A percentile compares a stretch with the other conserved stretches of the same genome.
Evolutionary conservation across 2,888 invertebrate species (phyloP).

Genomic region (Coremacera marginata): DNA sequence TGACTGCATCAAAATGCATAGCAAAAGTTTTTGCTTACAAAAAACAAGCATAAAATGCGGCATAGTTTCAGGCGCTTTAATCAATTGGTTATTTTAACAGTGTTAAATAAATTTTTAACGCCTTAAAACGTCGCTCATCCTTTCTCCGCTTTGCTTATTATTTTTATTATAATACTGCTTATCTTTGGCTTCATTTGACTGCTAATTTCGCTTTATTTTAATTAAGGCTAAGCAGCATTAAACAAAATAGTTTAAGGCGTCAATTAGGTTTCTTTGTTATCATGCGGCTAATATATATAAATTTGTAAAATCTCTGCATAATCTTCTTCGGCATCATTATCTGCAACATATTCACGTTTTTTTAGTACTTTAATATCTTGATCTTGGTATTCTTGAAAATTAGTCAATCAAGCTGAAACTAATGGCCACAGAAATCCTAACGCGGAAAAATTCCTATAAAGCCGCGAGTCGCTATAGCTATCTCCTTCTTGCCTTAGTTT

Average conservation of each 20-base stretch:
- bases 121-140: background rate
- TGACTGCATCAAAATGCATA: slow-evolving; percentile 15
- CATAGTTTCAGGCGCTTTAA: background rate
- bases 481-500: background rate
- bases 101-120: background rate
- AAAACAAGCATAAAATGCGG: background rate
- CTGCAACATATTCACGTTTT: background rate
- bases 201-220: background rate
- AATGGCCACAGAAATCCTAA: background rate
- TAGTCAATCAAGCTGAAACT: slow-evolving; percentile 23
- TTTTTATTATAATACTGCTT: background rate
- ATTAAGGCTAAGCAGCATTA: too few species aligned
- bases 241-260: slow-evolving; percentile 18
- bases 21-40: background rate
- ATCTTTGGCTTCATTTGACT: background rate
- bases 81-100: background rate
- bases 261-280: slow-evolving; percentile 22
- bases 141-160: background rate
- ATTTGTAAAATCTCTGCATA: background rate
- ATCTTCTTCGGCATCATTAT: background rate
- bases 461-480: background rate
- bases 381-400: background rate
- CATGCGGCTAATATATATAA: background rate
- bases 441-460: background rate
- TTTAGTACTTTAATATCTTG: background rate